Percentiles rank a stretch among this genome's conserved stretches.
These are phyloP conservation scores for Ariopsis seemanni DNA, from an alignment of 2,113 vertebrate genomes.

Conservation along the genomic window DNA sequence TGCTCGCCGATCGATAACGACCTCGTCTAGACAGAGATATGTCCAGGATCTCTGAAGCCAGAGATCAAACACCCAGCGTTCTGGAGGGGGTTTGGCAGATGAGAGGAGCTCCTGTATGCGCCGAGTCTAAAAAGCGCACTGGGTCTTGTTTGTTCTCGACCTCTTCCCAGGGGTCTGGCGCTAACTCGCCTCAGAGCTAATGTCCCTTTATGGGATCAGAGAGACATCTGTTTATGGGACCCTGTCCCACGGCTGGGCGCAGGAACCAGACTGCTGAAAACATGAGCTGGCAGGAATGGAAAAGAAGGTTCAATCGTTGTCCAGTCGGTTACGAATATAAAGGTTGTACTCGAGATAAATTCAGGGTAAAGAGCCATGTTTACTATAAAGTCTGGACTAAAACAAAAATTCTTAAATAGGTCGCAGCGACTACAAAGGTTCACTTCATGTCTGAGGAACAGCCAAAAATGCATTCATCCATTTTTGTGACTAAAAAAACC, in stretches of 20 bases:
- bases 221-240: conserved; percentile 52
- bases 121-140: conserved; percentile 35
- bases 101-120: conserved; percentile 18
- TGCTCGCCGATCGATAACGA: conserved; percentile 20
- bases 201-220: conserved; percentile 43
- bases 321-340: not conserved
- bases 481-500: not conserved
- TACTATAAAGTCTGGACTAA: not conserved
- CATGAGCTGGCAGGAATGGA: conserved; percentile 2
- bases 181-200: conserved; percentile 45
- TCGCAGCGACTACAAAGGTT: conserved; percentile 5
- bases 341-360: not conserved
- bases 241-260: conserved; percentile 26
- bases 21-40: conserved; percentile 35
- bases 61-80: conserved; percentile 14
- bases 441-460: conserved; percentile 20
- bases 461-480: not conserved
- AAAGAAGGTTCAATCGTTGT: not conserved
- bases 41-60: conserved; percentile 6
- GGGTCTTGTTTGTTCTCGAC: conserved; percentile 38
- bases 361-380: not conserved
- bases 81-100: not conserved
- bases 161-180: conserved; percentile 52
- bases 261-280: conserved; percentile 34
- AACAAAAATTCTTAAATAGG: conserved; percentile 15